These are phyloP conservation scores for Poicephalus gulielmi DNA, from an alignment of 2,113 vertebrate species.

Conservation along the genomic window DNA sequence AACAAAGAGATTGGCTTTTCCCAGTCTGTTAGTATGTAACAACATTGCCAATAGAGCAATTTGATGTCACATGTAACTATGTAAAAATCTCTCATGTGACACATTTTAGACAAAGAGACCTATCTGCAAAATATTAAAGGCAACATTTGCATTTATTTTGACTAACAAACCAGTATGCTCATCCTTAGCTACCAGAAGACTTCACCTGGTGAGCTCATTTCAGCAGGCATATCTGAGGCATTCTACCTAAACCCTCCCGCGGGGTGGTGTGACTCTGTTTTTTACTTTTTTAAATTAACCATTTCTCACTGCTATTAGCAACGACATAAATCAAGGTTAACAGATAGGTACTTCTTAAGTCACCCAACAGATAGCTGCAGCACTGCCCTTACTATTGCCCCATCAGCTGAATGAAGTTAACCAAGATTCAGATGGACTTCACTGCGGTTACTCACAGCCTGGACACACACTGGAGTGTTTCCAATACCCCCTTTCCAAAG, in stretches of 20 bases:
- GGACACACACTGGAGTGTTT: fast-evolving
- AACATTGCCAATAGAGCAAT: too few species aligned
- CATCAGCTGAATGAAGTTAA: neutral
- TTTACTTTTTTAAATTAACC: neutral
- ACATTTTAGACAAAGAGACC: neutral
- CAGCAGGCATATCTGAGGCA: neutral
- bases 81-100: neutral
- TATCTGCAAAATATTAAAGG: neutral
- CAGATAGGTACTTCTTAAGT: neutral
- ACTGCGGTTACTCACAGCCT: neutral
- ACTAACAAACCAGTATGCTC: neutral
- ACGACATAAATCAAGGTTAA: neutral
- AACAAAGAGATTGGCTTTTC: neutral
- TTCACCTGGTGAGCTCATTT: neutral
- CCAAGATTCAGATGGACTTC: neutral
- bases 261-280: neutral
- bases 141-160: neutral
- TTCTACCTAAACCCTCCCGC: neutral
- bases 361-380: neutral
- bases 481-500: neutral
- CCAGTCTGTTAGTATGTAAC: fast-evolving
- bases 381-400: neutral
- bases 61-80: neutral
- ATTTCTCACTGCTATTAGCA: neutral
- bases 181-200: neutral